phyloP scores from a whole-genome alignment of 2,113 vertebrate genomes.

The Antennarius striatus region DNA sequence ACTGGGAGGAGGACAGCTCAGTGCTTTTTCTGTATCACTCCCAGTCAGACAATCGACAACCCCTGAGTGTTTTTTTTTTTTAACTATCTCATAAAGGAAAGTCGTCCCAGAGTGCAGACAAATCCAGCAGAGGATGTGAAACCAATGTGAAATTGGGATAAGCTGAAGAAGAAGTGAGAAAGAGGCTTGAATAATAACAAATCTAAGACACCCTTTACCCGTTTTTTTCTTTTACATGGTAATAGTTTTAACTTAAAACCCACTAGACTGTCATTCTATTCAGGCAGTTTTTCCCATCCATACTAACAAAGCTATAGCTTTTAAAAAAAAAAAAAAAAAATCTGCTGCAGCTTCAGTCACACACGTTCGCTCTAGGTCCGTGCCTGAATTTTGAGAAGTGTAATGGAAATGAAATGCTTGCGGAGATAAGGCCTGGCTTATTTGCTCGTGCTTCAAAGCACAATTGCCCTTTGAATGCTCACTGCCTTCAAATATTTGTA shows the following conservation, averaged over 20 bases:
- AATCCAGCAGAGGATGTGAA: constrained; percentile 22
- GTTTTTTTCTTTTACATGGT: no score
- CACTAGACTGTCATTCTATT: not conserved
- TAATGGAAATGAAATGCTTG: constrained; percentile 40
- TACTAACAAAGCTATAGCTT: constrained; percentile 38
- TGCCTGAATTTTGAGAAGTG: constrained; percentile 21
- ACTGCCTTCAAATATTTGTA: constrained; percentile 66
- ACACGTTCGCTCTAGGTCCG: constrained; percentile 4
- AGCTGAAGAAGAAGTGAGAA: constrained; percentile 2
- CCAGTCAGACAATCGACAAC: not conserved
- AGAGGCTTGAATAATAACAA: no score
- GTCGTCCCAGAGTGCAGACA: no score
- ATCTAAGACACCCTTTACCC: no score
- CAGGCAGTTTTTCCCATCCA: constrained; percentile 15
- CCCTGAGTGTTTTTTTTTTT: not conserved
- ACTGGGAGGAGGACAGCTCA: constrained; percentile 31
- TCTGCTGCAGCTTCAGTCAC: constrained; percentile 10
- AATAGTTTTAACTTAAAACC: no score
- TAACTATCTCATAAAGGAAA: not conserved
- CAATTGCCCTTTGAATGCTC: constrained; percentile 64
- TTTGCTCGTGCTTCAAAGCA: constrained; percentile 62
- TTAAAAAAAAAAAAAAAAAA: constrained; percentile 15
- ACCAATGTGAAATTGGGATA: not conserved
- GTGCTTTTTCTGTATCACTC: constrained; percentile 20
- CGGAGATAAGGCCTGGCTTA: constrained; percentile 43